Base-by-base conservation (phyloP, 2,113 vertebrate species). In the Hemiprocne comata region DNA sequence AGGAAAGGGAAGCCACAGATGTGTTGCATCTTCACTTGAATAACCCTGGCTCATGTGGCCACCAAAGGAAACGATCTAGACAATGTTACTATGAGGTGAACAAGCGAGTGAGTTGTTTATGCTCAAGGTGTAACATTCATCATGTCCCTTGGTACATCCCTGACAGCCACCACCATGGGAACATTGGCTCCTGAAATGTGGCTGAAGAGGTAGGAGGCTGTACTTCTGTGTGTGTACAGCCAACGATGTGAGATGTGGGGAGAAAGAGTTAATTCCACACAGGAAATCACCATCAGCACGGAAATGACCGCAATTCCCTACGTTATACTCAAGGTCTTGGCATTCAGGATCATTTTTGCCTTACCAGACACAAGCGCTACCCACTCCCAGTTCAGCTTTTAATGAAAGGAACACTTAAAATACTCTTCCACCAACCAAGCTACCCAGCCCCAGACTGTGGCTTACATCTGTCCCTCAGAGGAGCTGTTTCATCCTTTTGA, bases 211-310 rank as follows among this genome's bases (percentile, higher is more conserved):
- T 14, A 31, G 51, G 44, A 87, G 51, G 23, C 23, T 46, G 46
- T 5, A 17, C 71, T 78, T 60, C 33, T 34, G 31, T 13, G 33
- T 0, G 2, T 8, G 0, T 11, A 17, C n/a, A 0, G 0, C 0
- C 0, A 40, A n/a, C 33, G 18, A 57, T 17, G 12, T 53, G n/a
- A 91, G 48, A 50, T 2, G 1, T 1, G 4, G 11, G 40, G 19
- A 83, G 71, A 20, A 53, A 46, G 40, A 62, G n/a, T 76, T 85
- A 38, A 71, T 38, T 72, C 79, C 87, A 40, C 87, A 55, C 26
- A 77, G 72, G 64, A 85, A 87, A 71, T 74, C 62, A 28, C 74
- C 21, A 3, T 28, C 31, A 17, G 58, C 1, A 1, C 70, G 67
- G 70, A 91, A 87, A 28, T 23, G 2, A 93, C 51, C 51, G 64